Evolutionary conservation across 2,797 vertebrate species (phyloP).

Genomic region (Brachymystax lenok): DNA sequence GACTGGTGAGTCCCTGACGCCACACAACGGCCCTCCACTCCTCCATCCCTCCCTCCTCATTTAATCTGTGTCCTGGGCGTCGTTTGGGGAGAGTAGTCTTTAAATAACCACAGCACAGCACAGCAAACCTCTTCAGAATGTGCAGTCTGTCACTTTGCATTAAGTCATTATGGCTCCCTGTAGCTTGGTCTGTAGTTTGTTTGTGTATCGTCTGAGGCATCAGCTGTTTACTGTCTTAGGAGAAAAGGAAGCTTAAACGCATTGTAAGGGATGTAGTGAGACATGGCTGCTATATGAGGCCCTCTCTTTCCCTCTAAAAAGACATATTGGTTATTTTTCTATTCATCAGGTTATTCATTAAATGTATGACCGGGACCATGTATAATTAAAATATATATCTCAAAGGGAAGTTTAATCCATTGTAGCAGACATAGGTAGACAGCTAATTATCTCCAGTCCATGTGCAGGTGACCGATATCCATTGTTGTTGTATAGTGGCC

Average conservation of each 20-base stretch:
- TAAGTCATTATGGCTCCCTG: background rate
- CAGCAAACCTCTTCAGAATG: conserved; percentile 1
- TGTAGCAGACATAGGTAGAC: background rate
- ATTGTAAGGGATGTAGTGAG: too few species aligned
- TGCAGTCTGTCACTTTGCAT: conserved; percentile 11
- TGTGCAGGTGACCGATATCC: background rate
- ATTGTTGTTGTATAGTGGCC: background rate
- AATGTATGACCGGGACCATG: background rate
- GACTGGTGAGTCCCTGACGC: background rate
- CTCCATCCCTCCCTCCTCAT: background rate
- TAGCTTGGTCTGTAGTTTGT: conserved; percentile 11
- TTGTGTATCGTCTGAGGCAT: conserved; percentile 5
- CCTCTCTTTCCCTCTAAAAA: background rate
- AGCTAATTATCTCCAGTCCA: background rate
- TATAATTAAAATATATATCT: background rate
- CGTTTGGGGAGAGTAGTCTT: background rate
- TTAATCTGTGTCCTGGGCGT: background rate
- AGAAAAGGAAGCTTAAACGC: too few species aligned
- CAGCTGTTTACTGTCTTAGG: background rate
- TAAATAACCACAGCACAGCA: background rate
- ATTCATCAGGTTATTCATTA: background rate
- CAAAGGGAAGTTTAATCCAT: background rate
- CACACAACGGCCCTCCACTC: background rate
- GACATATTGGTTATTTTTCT: background rate
- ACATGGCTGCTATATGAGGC: too few species aligned